A percentile compares a stretch with the other conserved stretches of the same genome.
These are phyloP conservation scores for Scytalopus superciliaris DNA, from an alignment of 2,113 vertebrate genomes.

Conservation along the genomic window DNA sequence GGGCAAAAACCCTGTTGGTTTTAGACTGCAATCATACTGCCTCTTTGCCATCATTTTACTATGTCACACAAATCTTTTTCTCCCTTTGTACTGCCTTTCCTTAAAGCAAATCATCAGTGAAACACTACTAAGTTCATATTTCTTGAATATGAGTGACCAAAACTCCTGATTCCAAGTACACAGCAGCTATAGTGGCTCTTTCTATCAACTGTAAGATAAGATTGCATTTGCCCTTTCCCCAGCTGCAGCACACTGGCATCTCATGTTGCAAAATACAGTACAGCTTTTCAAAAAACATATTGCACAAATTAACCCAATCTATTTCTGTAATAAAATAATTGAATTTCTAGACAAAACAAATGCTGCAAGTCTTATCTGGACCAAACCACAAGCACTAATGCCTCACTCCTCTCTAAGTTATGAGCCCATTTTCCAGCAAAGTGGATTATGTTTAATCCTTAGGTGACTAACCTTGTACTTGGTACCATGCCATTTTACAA, in stretches of 20 bases:
- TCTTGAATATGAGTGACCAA: not conserved
- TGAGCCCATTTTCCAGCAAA: not conserved
- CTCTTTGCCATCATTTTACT: not conserved
- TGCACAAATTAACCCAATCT: not conserved
- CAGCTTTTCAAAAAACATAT: not conserved
- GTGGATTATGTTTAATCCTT: conserved; percentile 6
- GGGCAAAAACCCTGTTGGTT: not conserved
- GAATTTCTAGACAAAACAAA: not conserved
- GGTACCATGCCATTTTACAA: not conserved
- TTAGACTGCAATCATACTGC: not conserved
- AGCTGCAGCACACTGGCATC: not conserved
- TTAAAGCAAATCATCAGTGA: not conserved
- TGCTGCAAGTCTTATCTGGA: not conserved
- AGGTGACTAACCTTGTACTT: not conserved
- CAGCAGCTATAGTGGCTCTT: not conserved
- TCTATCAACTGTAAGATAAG: not conserved
- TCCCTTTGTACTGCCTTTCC: not conserved
- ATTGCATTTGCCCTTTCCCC: not conserved
- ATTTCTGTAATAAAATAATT: not conserved
- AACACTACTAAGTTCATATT: not conserved
- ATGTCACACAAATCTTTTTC: not conserved
- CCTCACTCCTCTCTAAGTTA: not conserved
- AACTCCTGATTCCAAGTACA: not conserved
- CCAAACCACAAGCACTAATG: not conserved
- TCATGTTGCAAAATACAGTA: not conserved